Conservation (phyloP, 1,140 invertebrate species). For the Neotoxoptera formosana region DNA sequence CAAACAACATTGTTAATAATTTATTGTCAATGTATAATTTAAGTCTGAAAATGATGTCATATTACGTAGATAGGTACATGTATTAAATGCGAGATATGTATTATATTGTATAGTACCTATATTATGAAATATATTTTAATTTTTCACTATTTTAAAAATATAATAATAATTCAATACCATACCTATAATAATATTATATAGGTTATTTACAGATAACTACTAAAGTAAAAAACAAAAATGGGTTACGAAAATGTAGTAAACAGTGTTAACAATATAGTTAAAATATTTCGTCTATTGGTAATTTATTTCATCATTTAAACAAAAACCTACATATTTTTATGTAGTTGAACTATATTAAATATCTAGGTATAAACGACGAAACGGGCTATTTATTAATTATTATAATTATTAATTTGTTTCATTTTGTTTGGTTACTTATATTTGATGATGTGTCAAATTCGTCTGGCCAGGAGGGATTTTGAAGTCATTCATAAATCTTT, state of each 20-base stretch:
- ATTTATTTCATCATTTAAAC: not conserved
- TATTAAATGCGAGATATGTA: not conserved
- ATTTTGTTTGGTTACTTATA: not conserved
- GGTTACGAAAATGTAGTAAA: not conserved
- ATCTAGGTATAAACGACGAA: not conserved
- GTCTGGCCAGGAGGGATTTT: constrained; percentile 46
- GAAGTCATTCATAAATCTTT: constrained; percentile 54
- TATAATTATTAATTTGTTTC: not conserved
- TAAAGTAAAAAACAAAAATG: not conserved
- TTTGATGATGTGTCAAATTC: constrained; percentile 25
- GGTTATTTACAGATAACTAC: not conserved
- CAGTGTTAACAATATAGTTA: not conserved
- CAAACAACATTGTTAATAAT: not conserved
- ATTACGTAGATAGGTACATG: not conserved
- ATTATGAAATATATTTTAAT: too few species aligned
- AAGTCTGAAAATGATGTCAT: not conserved
- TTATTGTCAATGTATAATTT: not conserved
- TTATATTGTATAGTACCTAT: too few species aligned
- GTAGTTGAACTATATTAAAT: too few species aligned
- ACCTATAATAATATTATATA: not conserved
- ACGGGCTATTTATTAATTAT: not conserved
- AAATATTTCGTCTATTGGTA: not conserved
- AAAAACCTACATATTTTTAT: not conserved
- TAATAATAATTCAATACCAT: not conserved
- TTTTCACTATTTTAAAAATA: too few species aligned